Evolutionary conservation across 2,797 vertebrate genomes (phyloP), one percentile per base, ranked within the genome.

Genomic region (Lepus oiostolus): DNA sequence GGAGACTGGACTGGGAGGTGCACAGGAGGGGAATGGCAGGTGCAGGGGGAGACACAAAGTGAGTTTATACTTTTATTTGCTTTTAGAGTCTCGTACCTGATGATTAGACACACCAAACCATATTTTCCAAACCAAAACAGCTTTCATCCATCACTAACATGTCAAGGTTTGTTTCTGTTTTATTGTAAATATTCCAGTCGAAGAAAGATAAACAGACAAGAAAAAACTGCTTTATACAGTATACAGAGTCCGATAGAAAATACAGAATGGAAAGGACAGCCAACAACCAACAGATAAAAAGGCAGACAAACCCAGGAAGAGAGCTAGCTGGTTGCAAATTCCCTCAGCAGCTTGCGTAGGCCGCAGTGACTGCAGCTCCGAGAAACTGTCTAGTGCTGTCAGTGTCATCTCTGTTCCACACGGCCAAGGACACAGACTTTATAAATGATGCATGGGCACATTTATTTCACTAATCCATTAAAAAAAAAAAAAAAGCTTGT

Each of bases 401-500:
- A 95, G 84, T 79, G 91, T 97, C 89, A 68, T 95, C 95, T 97
- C 97, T 94, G 95, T 93, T 98, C 97, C 95, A 65, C 47, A 38
- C 0, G 0, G 94, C 67, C 95, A 93, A 96, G 96, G 86, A 30
- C 54, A 97, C 93, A 96, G 93, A 95, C 92, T 94, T 95, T 81
- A 97, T 97, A 98, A 97, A 98, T 97, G 97, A 98, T 98, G 98
- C 93, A 97, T 97, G 95, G 92, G 95, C 82, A 90, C 91, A 93
- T 95, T 97, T 82, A 96, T 96, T 97, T 96, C 97, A 96, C 96
- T 97, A 97, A 98, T 96, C 97, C 98, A 95, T 97, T 97, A 91
- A 97, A 97, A 97, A 95, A 95, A 91, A 91, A 42, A 19, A 58
- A 96, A 96, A 95, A 90, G 84, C 95, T 74, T 88, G 96, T 95